Percentiles rank a stretch among this genome's conserved stretches.
Conservation (phyloP, 2,113 vertebrate species). For the Pogonocichla stellata region DNA sequence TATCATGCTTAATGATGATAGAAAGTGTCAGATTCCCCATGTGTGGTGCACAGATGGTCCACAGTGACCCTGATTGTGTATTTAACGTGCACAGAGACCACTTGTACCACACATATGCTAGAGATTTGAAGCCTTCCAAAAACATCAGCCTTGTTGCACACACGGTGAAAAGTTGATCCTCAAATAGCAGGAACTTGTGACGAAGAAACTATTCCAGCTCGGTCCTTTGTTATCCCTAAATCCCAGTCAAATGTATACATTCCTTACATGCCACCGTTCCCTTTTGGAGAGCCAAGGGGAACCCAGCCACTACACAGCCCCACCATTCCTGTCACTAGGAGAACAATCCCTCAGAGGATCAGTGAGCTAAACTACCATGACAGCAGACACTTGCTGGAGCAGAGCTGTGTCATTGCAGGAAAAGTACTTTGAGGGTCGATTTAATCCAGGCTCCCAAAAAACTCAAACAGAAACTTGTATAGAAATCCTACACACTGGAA, state of each 20-base stretch:
- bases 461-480: neutral
- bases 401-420: neutral
- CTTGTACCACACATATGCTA: neutral
- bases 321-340: neutral
- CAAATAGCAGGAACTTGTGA: neutral
- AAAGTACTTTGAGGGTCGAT: neutral
- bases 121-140: conserved; percentile 28
- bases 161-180: conserved; percentile 21
- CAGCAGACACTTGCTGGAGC: neutral
- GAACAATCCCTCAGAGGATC: neutral
- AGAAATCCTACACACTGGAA: neutral
- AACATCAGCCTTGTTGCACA: neutral
- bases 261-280: neutral
- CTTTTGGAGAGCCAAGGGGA: neutral
- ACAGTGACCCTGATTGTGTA: neutral
- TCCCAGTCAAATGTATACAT: conserved; percentile 39
- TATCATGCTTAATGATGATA: neutral
- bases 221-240: conserved; percentile 8
- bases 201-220: neutral
- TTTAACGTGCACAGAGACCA: neutral
- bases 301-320: neutral
- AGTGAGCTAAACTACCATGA: neutral
- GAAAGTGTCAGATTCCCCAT: conserved; percentile 3
- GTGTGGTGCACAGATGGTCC: conserved; percentile 42
- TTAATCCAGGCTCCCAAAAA: neutral